Evolutionary conservation across 2,888 invertebrate species (phyloP), one percentile per base, ranked within the genome.

Genomic region (Dryobotodes eremita): DNA sequence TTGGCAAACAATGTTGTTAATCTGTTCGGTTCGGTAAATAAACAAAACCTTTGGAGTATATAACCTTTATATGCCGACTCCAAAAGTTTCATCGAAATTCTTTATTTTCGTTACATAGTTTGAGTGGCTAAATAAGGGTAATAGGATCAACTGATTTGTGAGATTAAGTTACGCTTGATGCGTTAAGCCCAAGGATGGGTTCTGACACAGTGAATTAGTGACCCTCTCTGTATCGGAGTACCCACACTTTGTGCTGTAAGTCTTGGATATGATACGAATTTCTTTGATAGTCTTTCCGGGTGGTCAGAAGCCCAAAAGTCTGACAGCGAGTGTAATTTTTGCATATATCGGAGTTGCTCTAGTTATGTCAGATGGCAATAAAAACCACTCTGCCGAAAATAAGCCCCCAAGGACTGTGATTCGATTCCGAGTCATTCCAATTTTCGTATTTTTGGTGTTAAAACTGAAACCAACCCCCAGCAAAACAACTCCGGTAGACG

Each of bases 1-100:
- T 74, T 86, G 71, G 26, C 66, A 71, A 31, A 62, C 15, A 17
- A 53, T 48, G 15, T 42, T 36, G 11, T 53, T 20, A 53, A 42
- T 55, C 4, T 62, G 10, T 26, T 26, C 4, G 4, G 17, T 31
- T 31, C 0, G 17, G 15, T 46, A 71, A 64, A 69, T 46, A 53
- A 15, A 53, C 10, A 0, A 59, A 53, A 42, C 15, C 17, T 36
- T 53, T 53, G 10, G 23, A 50, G 31, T 20, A 42, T 42, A 42
- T 42, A 42, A 36, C 31, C 31, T 36, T 36, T 36, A 36, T 36
- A 36, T 36, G 31, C 31, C 31, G 31, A 36, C 31, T 55, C 3
- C 17, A 61, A 26, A 10, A 23, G n/a, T 3, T 36, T 8, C 4
- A 13, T n/a, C 17, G 17, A 65, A 65, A 42, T 65, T 42, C 1